Conservation (phyloP, 2,888 invertebrate genomes). For the Piscicola geometra region DNA sequence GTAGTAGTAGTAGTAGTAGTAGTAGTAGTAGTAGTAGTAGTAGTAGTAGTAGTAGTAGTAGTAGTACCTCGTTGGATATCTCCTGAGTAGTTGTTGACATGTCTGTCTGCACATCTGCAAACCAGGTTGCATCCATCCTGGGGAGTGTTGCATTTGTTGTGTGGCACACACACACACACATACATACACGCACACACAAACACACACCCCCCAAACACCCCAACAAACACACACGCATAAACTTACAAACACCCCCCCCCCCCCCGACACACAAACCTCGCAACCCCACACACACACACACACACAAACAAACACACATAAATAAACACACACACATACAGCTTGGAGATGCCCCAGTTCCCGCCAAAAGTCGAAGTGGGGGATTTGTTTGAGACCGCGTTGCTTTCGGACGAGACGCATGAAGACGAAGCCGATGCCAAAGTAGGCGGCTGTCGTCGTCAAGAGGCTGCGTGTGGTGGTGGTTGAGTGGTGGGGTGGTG, state of each 20-base stretch:
- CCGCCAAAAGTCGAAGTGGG: background rate
- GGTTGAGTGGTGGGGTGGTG: no score
- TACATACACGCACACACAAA: conserved; percentile 11
- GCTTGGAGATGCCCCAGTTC: conserved; percentile 2
- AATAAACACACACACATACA: background rate
- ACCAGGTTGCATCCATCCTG: conserved; percentile 12
- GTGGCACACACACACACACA: conserved; percentile 10
- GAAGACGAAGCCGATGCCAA: background rate
- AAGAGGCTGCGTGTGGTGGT: background rate
- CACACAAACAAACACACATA: background rate
- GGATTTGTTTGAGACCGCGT: background rate
- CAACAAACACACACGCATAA: background rate
- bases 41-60: no score
- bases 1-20: background rate
- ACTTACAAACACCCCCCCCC: background rate
- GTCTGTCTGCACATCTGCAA: conserved; percentile 2
- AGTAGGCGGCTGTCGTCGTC: background rate
- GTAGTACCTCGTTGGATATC: no score
- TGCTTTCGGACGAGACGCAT: background rate
- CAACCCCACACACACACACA: background rate
- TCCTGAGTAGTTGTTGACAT: conserved; percentile 14
- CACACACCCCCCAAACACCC: background rate
- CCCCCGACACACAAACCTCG: background rate
- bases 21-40: no score
- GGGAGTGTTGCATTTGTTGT: no score